Evolutionary conservation across 2,797 vertebrate species (phyloP), one percentile per base, ranked within the genome.

Genomic region (Triplophysa yarkandensis): DNA sequence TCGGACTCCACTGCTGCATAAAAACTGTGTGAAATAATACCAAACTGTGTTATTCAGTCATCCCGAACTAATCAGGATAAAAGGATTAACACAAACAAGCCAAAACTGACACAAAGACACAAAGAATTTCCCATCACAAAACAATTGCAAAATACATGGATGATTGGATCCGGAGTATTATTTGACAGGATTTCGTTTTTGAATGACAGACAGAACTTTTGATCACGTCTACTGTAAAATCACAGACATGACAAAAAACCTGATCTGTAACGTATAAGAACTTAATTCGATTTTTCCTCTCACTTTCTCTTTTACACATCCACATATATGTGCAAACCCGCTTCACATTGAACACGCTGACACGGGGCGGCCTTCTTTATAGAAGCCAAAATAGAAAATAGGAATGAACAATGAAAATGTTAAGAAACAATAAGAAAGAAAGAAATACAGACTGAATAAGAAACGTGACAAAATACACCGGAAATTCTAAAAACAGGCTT

Each of bases 21-120:
- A n/a, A 62, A n/a, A 43, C 27, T 71, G 11, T 61, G 25, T 19
- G 41, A 72, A 80, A 82, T 32, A 44, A 74, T 50, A 52, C 28
- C 62, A 63, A 72, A 63, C 55, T 16, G 54, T 48, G 52, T 54
- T 74, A 72, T 77, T 77, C 48, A 65, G 73, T 55, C 68, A 63
- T 66, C 50, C 27, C 30, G 69, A 44, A 65, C 58, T 78, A 79
- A 82, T 83, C 63, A 72, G 41, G 57, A 61, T 78, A 81, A 83
- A 77, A 78, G 57, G 80, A 82, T 84, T 82, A 82, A 68, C 55
- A 67, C 61, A 73, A 44, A 62, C 41, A 74, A 60, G 72, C 71
- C 57, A 74, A 44, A 72, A 63, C 34, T 23, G 23, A 65, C 25
- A 36, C n/a, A 39, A 9, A 5, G 16, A 16, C n/a, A 36, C 41